Percentiles rank a stretch among this genome's conserved stretches.
Conservation (phyloP, 2,797 vertebrate genomes). For the Sus cebifrons region DNA sequence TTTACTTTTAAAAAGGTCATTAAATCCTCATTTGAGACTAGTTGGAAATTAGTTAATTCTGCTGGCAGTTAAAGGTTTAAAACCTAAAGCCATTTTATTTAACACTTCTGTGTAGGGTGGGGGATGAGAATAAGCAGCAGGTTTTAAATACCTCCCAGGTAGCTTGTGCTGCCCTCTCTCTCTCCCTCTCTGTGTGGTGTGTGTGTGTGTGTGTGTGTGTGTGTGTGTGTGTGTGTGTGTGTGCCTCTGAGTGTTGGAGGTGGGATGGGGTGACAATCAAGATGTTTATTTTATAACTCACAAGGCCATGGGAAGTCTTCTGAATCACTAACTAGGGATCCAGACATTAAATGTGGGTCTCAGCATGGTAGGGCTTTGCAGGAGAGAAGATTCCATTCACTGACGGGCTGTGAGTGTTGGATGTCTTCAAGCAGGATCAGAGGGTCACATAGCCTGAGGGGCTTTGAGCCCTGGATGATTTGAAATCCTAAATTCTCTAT, state of each 20-base stretch:
- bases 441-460: neutral
- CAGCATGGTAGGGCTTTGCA: neutral
- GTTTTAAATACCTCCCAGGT: slow-evolving; percentile 61
- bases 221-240: too few species aligned
- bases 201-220: neutral
- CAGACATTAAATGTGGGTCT: slow-evolving; percentile 8
- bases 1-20: slow-evolving; percentile 72
- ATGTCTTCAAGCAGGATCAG: neutral
- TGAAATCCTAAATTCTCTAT: neutral
- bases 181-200: too few species aligned
- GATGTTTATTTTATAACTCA: slow-evolving; percentile 59
- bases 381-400: slow-evolving; percentile 27
- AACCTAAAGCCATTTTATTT: slow-evolving; percentile 71
- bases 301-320: slow-evolving; percentile 7
- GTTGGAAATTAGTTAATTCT: slow-evolving; percentile 72
- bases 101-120: slow-evolving; percentile 25
- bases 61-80: slow-evolving; percentile 72
- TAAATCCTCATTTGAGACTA: slow-evolving; percentile 66
- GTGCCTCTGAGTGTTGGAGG: neutral
- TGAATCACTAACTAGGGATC: slow-evolving; percentile 39
- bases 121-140: neutral
- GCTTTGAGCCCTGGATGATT: neutral
- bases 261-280: neutral
- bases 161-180: neutral
- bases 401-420: neutral